Evolutionary conservation across 2,797 vertebrate genomes (phyloP).

Genomic region (Echeneis naucrates): DNA sequence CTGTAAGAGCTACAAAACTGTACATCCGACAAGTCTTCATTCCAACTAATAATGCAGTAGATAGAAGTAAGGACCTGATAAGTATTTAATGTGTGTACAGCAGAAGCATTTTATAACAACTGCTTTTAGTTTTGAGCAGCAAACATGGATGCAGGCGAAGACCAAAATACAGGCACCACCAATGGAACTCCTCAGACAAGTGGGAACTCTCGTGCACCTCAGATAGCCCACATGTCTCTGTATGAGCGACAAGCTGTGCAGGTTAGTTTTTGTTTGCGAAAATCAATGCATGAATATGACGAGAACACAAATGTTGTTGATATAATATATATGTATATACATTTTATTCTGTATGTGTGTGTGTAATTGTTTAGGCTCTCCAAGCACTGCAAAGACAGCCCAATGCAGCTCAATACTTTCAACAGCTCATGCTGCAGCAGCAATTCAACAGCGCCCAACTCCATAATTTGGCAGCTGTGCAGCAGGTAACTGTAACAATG

Average conservation of each 20-base stretch:
- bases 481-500: constrained; percentile 87
- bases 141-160: constrained; percentile 94
- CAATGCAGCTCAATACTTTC: constrained; percentile 98
- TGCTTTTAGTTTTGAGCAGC: constrained; percentile 48
- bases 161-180: constrained; percentile 91
- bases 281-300: not conserved
- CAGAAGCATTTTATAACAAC: not conserved
- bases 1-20: not conserved
- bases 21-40: not conserved
- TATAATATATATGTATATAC: too few relatives aligned
- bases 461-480: constrained; percentile 96
- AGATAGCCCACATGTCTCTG: constrained; percentile 97
- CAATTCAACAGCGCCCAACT: constrained; percentile 96
- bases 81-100: not conserved
- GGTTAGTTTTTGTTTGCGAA: constrained; percentile 77
- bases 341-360: constrained; percentile 14
- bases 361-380: constrained; percentile 87
- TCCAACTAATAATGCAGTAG: not conserved
- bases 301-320: not conserved
- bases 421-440: constrained; percentile 98
- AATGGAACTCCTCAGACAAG: constrained; percentile 90
- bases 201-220: constrained; percentile 90
- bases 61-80: not conserved
- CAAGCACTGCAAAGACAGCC: constrained; percentile 97
- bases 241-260: constrained; percentile 98